Conservation (phyloP, 1,140 invertebrate species). For the Hycleus cichorii region DNA sequence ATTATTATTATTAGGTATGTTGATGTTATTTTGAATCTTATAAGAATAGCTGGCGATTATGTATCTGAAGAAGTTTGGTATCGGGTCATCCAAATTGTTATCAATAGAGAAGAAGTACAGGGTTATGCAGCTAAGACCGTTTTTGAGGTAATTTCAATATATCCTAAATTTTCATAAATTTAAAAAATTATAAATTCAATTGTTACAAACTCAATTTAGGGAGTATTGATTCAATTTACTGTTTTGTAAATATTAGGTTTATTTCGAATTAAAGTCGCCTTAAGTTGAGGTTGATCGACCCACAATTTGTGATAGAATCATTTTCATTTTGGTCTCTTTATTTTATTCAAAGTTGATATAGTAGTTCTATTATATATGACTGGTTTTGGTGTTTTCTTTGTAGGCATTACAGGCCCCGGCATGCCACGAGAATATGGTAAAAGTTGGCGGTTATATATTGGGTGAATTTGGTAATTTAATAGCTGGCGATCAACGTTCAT, state of each 20-base stretch:
- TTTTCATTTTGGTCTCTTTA: not conserved
- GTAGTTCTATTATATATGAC: not conserved
- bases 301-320: too few relatives aligned
- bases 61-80: slow-evolving; percentile 99
- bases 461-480: slow-evolving; percentile 99
- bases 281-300: too few relatives aligned
- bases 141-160: slow-evolving; percentile 64
- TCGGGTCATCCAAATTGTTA: slow-evolving; percentile 98
- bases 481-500: slow-evolving; percentile 95
- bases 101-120: slow-evolving; percentile 98
- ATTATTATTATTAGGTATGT: slow-evolving; percentile 62
- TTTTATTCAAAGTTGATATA: not conserved
- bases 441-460: slow-evolving; percentile 98
- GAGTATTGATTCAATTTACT: too few relatives aligned
- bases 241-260: too few relatives aligned
- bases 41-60: slow-evolving; percentile 99
- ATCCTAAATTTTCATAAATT: too few relatives aligned
- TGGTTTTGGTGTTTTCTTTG: not conserved
- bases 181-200: too few relatives aligned
- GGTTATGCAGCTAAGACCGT: slow-evolving; percentile 99
- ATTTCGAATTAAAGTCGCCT: too few relatives aligned
- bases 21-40: slow-evolving; percentile 98
- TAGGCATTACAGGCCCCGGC: slow-evolving; percentile 93
- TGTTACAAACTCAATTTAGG: too few relatives aligned
- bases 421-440: slow-evolving; percentile 99